Evolutionary conservation across 1,140 invertebrate genomes (phyloP), one percentile per base, ranked within the genome.

Genomic region (Drosophila athabasca): DNA sequence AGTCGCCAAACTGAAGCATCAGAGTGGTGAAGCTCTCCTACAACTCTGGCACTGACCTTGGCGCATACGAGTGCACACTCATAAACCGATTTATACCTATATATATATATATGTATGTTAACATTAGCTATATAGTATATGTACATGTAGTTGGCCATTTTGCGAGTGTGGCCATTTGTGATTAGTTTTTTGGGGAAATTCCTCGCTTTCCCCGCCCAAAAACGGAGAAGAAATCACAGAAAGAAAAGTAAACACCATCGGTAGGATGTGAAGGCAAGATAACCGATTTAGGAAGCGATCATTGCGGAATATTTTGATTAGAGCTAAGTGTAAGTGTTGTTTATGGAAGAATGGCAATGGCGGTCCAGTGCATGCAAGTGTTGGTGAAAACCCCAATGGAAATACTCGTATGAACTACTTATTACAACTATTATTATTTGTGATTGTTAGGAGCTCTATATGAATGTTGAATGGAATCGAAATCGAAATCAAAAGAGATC

Each of bases 391-490:
- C 17, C 17, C 17, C 17, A 0, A 1, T 19, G 17, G 17, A 19
- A 19, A 19, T 19, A 19, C 17, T 19, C 31, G 55, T 57, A 35
- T 54, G 44, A 53, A 15, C 19, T 45, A 58, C 45, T 31, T 68
- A 69, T 58, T 41, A 51, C 51, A 26, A 68, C 49, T 69, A 69
- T 69, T 69, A 69, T 69, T 69, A 61, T 62, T 78, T 78, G 81
- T 82, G 83, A 88, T 76, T 85, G 83, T 85, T 85, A 88, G 83
- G 83, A 69, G 66, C 64, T 69, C 66, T 69, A 75, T 76, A 85
- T 80, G 73, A 82, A 81, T 77, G 79, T 81, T 82, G 80, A 73
- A 83, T 49, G 64, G 65, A 76, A 80, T 69, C 54, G 52, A 81
- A 83, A 65, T 66, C 71, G 67, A 81, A 74, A 44, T 54, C 48